Evolutionary conservation across 2,113 vertebrate species (phyloP).

Genomic region (Melanocharis versteri): DNA sequence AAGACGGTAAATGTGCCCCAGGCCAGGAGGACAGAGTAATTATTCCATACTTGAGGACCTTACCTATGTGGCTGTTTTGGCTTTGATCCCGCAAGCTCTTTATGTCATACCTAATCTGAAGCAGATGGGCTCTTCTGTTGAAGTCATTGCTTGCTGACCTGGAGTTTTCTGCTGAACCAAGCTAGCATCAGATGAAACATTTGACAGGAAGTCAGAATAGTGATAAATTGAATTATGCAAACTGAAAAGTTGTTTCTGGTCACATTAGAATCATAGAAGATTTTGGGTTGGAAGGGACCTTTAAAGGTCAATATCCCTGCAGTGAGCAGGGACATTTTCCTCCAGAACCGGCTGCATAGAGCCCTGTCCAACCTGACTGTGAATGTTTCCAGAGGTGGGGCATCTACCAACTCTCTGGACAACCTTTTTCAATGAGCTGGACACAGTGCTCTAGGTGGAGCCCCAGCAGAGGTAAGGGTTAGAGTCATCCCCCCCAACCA

Average conservation of each 20-base stretch:
- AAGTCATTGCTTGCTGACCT: conserved; percentile 3
- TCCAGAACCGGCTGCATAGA: not conserved
- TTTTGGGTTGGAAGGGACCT: not conserved
- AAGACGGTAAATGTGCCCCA: not conserved
- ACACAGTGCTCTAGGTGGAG: not conserved
- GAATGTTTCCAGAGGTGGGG: not conserved
- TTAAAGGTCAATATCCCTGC: not conserved
- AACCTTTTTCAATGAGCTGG: not conserved
- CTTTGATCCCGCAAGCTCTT: not conserved
- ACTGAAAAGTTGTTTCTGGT: not conserved
- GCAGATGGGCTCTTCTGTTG: not conserved
- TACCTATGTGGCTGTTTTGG: not conserved
- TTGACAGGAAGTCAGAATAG: not conserved
- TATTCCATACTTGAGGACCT: not conserved
- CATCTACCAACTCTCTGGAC: not conserved
- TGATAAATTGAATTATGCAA: not conserved
- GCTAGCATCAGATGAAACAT: not conserved
- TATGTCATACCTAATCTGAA: conserved; percentile 8
- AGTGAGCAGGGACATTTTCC: not conserved
- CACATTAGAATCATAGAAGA: not conserved
- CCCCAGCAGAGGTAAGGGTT: not conserved
- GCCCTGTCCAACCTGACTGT: not conserved
- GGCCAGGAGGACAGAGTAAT: not conserved
- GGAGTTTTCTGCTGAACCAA: not conserved
- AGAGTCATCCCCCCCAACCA: not conserved